phyloP scores from a whole-genome alignment of 2,113 vertebrate species.

The Aleadryas rufinucha region DNA sequence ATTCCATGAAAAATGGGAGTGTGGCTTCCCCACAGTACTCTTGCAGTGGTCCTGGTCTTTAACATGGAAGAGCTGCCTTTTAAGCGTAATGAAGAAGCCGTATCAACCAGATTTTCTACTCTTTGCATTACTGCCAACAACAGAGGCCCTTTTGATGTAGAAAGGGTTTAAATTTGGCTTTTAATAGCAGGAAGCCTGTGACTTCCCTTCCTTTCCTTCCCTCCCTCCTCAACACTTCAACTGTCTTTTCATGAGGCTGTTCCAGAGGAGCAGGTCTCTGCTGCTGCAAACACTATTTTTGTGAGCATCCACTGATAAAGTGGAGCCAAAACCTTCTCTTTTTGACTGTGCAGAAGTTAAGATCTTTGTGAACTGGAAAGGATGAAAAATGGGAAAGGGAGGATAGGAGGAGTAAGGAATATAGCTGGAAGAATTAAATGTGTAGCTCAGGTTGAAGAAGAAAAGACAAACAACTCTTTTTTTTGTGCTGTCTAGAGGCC shows the following conservation, averaged over 20 bases:
- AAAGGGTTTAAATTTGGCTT: conserved; percentile 28
- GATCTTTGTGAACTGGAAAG: not conserved
- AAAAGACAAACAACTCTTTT: not conserved
- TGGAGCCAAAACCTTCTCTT: not conserved
- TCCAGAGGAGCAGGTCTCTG: not conserved
- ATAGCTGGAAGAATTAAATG: not conserved
- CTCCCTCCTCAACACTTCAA: not conserved
- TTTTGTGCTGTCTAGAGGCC: not conserved
- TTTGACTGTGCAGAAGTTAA: not conserved
- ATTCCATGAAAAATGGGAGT: not conserved
- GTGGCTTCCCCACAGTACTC: not conserved
- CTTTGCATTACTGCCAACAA: not conserved
- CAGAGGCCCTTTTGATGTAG: conserved; percentile 38
- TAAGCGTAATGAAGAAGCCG: not conserved
- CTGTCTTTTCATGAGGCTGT: not conserved
- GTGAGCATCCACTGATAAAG: not conserved
- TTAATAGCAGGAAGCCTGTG: conserved; percentile 47
- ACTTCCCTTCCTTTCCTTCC: conserved; percentile 45
- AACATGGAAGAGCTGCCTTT: not conserved
- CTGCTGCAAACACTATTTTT: not conserved
- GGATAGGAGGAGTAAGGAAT: not conserved
- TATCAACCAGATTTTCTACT: not conserved
- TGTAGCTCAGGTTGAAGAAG: not conserved
- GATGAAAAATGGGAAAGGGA: not conserved
- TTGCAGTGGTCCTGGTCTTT: not conserved